Conservation (phyloP, 1,140 invertebrate species). For the Bombus terrestris region DNA sequence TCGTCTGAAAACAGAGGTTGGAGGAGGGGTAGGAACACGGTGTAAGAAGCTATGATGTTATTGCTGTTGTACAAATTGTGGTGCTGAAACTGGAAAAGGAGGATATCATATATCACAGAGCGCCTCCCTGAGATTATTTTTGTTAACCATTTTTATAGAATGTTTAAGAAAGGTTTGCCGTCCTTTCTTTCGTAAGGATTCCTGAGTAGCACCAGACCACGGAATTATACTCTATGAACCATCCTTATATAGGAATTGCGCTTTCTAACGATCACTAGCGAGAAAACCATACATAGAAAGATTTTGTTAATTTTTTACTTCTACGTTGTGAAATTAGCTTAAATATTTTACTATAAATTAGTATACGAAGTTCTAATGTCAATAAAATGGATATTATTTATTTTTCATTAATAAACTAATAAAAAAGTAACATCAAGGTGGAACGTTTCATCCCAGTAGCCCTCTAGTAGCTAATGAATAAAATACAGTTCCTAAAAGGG, state of each 20-base stretch:
- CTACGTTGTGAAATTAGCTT: not conserved
- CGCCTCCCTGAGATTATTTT: too few relatives aligned
- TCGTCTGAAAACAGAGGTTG: too few relatives aligned
- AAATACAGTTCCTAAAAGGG: not conserved
- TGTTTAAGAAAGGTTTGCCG: too few relatives aligned
- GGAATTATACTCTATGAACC: accelerated
- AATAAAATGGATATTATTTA: not conserved
- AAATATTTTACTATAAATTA: not conserved
- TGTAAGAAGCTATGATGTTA: too few relatives aligned
- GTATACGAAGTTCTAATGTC: not conserved
- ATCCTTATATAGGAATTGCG: slow-evolving; percentile 53
- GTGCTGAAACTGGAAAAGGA: too few relatives aligned
- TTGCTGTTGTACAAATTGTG: too few relatives aligned
- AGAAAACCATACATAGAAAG: slow-evolving; percentile 24
- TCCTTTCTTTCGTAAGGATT: accelerated
- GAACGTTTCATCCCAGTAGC: not conserved
- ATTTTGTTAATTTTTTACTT: too few relatives aligned
- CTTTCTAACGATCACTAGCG: slow-evolving; percentile 12
- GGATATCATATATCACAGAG: too few relatives aligned
- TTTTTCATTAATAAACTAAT: not conserved
- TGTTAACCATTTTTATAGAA: too few relatives aligned
- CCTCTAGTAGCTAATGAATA: not conserved
- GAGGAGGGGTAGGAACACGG: too few relatives aligned
- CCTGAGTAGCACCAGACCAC: slow-evolving; percentile 70
- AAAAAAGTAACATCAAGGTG: not conserved